Evolutionary conservation across 2,888 invertebrate species (phyloP).

Genomic region (Abscondita cerata): DNA sequence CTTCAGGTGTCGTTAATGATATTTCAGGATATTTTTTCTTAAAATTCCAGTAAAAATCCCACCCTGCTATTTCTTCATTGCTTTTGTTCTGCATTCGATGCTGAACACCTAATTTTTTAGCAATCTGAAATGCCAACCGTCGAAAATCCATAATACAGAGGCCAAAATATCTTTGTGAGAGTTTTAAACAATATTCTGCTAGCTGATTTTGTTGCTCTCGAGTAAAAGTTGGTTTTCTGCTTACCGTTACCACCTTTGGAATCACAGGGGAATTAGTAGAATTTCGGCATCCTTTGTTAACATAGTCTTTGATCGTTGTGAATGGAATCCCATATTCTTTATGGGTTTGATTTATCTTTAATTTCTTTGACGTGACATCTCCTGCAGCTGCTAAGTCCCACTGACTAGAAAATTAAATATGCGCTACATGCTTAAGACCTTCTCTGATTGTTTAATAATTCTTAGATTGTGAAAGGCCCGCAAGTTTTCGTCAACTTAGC

Average conservation of each 20-base stretch:
- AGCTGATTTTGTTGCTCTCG: too few relatives aligned
- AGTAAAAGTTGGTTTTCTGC: too few relatives aligned
- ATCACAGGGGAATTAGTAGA: background rate
- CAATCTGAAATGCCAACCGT: too few relatives aligned
- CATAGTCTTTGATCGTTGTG: too few relatives aligned
- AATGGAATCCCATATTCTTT: background rate
- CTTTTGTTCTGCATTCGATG: too few relatives aligned
- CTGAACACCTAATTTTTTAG: too few relatives aligned
- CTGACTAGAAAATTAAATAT: too few relatives aligned
- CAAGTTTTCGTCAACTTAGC: too few relatives aligned
- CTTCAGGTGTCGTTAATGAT: conserved; percentile 35
- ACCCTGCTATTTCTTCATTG: background rate
- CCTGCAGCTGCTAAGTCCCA: background rate
- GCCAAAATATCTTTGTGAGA: background rate
- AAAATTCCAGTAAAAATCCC: conserved; percentile 1
- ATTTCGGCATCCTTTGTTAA: background rate
- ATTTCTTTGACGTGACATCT: background rate
- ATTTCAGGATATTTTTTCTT: conserved; percentile 12
- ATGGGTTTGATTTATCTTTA: background rate
- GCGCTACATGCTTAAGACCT: too few relatives aligned
- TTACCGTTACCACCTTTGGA: background rate
- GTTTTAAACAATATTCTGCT: too few relatives aligned
- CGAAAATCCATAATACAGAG: background rate
- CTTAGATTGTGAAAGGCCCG: too few relatives aligned
- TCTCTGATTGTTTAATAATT: too few relatives aligned